Evolutionary conservation across 2,888 invertebrate species (phyloP).

Genomic region (Ryuthela nishihirai): DNA sequence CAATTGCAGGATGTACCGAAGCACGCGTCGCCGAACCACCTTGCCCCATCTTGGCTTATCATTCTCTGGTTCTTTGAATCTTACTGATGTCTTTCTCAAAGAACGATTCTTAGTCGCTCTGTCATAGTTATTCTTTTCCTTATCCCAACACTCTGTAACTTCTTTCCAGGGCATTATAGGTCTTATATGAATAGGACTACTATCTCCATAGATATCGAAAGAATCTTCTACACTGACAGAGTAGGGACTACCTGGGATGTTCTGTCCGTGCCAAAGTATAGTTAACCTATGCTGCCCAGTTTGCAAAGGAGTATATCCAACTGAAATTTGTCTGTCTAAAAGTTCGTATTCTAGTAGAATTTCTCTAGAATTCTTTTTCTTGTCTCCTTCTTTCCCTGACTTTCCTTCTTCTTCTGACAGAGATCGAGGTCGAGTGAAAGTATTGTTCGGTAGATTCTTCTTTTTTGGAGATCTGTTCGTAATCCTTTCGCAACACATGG

Average conservation of each 20-base stretch:
- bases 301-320: slow-evolving; percentile 41
- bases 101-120: not conserved
- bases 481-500: slow-evolving; percentile 42
- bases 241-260: slow-evolving; percentile 43
- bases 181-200: not conserved
- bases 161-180: not conserved
- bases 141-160: not conserved
- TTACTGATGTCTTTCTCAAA: not conserved
- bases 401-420: not conserved
- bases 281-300: slow-evolving; percentile 41
- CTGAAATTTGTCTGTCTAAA: slow-evolving; percentile 36
- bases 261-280: slow-evolving; percentile 44
- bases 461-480: slow-evolving; percentile 32
- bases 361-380: slow-evolving; percentile 1
- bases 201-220: not conserved
- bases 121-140: not conserved
- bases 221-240: slow-evolving; percentile 40
- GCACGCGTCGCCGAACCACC: slow-evolving; percentile 14
- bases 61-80: slow-evolving; percentile 6
- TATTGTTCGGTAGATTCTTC: slow-evolving; percentile 4
- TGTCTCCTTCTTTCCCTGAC: too few species aligned
- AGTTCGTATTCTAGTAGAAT: slow-evolving; percentile 43
- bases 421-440: slow-evolving; percentile 5
- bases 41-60: slow-evolving; percentile 11
- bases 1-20: slow-evolving; percentile 30